Conservation (phyloP, 2,113 vertebrate genomes). For the Hemiprocne comata region DNA sequence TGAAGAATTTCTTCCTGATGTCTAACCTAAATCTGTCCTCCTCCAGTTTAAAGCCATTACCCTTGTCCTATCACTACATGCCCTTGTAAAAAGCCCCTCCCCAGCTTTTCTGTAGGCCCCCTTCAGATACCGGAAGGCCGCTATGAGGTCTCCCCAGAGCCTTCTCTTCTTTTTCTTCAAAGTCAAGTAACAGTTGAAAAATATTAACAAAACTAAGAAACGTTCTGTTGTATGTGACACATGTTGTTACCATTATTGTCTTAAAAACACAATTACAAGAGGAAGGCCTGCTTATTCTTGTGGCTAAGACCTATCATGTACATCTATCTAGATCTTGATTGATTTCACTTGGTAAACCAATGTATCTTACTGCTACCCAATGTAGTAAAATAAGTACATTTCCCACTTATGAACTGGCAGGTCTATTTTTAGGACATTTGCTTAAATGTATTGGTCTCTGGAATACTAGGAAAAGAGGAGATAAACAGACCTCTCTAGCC, state of each 20-base stretch:
- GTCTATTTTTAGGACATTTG: neutral
- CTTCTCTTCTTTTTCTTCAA: neutral
- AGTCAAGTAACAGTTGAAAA: neutral
- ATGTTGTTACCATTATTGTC: neutral
- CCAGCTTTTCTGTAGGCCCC: too few relatives aligned
- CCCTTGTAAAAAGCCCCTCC: too few relatives aligned
- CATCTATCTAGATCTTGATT: neutral
- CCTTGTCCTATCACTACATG: too few relatives aligned
- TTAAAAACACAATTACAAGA: neutral
- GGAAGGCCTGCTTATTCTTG: neutral
- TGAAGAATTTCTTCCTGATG: too few relatives aligned
- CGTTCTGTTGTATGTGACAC: neutral
- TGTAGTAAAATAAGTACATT: neutral
- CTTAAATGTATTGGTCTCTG: neutral
- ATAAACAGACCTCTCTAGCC: too few relatives aligned
- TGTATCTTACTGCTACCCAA: neutral
- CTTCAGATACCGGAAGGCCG: too few relatives aligned
- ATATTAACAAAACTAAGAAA: neutral
- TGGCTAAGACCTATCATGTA: neutral
- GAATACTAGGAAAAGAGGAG: neutral
- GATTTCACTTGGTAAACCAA: neutral
- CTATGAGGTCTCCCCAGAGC: too few relatives aligned
- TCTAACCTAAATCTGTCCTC: too few relatives aligned
- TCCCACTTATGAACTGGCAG: neutral
- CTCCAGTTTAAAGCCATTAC: too few relatives aligned